Base-by-base conservation (phyloP, 2,888 invertebrate species). In the Craniophora ligustri region DNA sequence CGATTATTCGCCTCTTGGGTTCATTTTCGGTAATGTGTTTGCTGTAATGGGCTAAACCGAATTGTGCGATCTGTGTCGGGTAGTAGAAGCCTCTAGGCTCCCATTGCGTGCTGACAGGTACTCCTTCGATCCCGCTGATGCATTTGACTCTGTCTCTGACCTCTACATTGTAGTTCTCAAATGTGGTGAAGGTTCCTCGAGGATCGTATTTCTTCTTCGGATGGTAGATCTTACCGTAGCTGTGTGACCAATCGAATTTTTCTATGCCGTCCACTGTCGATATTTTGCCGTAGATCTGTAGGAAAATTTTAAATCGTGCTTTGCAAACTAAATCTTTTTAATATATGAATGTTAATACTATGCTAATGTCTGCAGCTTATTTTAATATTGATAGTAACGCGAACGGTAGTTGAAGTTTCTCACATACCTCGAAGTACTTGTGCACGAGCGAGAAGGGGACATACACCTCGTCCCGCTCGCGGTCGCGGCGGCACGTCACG, bases 31-130 rank as follows among this genome's bases (percentile, higher is more conserved):
- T 97, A 10, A 99, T 89, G 87, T 98, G 97, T 88, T 99, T 99
- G 88, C 98, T 98, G 88, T 98, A 99, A 90, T 99, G 99, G 7
- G 99, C 98, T 50, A 99, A 90, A 0, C 98, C 99, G 86, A 98
- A 99, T 87, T 99, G 99, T 5, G 99, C 99, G 68, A 99, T 99
- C 92, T 99, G 99, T 1, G 99, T 99, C 0, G 99, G 99, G 91
- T 99, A 99, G 88, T 96, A 98, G 88, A 99, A 99, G 0, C 99
- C 99, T 62, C 96, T 95, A 26, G 97, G 96, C 76, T 98, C 98
- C 99, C 99, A 99, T 84, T 99, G 99, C 0, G 97, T 98, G n/a
- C 98, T 98, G 46, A 99, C 96, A 0, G 99, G 99, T 11, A 99
- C 98, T 78, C 99, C 99, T 81, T 98, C 98, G 10, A 95, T 95